phyloP scores from a whole-genome alignment of 2,888 invertebrate species.

The Linnaemya tessellans region DNA sequence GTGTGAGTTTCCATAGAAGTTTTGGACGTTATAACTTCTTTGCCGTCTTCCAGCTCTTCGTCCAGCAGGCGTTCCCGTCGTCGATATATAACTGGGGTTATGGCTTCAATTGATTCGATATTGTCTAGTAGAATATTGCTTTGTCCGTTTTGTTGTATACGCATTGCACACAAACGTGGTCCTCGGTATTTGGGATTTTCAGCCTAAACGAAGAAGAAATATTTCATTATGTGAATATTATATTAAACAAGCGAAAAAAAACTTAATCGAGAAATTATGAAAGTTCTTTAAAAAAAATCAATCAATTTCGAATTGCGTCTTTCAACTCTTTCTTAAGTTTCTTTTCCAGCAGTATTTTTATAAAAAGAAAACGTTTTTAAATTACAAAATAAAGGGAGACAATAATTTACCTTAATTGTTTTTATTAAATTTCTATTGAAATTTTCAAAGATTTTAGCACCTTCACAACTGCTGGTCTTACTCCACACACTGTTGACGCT shows the following conservation, averaged over 20 bases:
- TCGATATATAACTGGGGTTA: slow-evolving; percentile 89
- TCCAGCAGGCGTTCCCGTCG: slow-evolving; percentile 84
- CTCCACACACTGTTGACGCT: slow-evolving; percentile 83
- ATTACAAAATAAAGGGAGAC: not conserved
- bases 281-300: too few species aligned
- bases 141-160: slow-evolving; percentile 90
- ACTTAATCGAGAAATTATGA: too few species aligned
- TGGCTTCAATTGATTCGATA: slow-evolving; percentile 86
- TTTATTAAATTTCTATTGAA: slow-evolving; percentile 83
- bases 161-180: slow-evolving; percentile 90
- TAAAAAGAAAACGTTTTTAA: not conserved
- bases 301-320: too few species aligned
- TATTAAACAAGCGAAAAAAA: too few species aligned
- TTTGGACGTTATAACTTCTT: slow-evolving; percentile 82
- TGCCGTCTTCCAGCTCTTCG: slow-evolving; percentile 82
- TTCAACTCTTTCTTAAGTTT: too few species aligned
- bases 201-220: slow-evolving; percentile 76
- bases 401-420: slow-evolving; percentile 81
- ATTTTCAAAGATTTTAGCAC: slow-evolving; percentile 83
- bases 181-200: slow-evolving; percentile 84
- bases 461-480: slow-evolving; percentile 83
- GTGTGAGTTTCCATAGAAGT: slow-evolving; percentile 73
- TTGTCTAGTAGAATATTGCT: slow-evolving; percentile 92
- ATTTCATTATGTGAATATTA: not conserved
- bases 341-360: too few species aligned